These are phyloP conservation scores for Tryphoninae sp. DNA, from an alignment of 2,888 invertebrate species.

Conservation along the genomic window DNA sequence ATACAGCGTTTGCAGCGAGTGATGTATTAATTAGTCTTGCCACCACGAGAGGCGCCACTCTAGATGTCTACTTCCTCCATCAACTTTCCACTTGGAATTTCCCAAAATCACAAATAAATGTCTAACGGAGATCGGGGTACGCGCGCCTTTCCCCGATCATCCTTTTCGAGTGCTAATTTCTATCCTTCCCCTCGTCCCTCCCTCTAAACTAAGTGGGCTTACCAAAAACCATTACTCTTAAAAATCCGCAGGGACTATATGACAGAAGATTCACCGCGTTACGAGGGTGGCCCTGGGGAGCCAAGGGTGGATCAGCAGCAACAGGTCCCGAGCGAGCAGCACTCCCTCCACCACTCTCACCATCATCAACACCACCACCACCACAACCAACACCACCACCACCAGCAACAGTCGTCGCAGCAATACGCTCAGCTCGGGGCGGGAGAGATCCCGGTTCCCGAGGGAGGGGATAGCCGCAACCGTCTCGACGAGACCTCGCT, in stretches of 20 bases:
- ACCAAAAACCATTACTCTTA: not conserved
- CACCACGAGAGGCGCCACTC: not conserved
- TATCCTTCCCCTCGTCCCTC: not conserved
- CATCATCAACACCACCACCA: constrained; percentile 64
- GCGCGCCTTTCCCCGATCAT: no score
- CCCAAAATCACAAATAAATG: not conserved
- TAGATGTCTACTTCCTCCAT: not conserved
- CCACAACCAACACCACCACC: constrained; percentile 59
- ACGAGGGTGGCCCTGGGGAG: constrained; percentile 63
- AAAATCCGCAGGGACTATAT: constrained; percentile 63
- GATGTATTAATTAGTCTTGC: no score
- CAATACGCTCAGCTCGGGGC: constrained; percentile 73
- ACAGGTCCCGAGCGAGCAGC: constrained; percentile 58
- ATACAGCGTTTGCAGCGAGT: no score
- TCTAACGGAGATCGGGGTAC: no score
- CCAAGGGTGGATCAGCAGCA: constrained; percentile 67
- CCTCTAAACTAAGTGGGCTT: not conserved
- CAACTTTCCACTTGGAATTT: not conserved
- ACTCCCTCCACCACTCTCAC: constrained; percentile 55
- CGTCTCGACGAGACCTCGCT: constrained; percentile 73
- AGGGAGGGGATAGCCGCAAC: constrained; percentile 78
- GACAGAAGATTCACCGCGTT: constrained; percentile 60
- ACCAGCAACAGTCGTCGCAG: constrained; percentile 60
- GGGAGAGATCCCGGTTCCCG: constrained; percentile 75
- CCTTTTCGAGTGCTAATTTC: not conserved